Conservation (phyloP, 2,888 invertebrate species). For the Allolobophora icterica region DNA sequence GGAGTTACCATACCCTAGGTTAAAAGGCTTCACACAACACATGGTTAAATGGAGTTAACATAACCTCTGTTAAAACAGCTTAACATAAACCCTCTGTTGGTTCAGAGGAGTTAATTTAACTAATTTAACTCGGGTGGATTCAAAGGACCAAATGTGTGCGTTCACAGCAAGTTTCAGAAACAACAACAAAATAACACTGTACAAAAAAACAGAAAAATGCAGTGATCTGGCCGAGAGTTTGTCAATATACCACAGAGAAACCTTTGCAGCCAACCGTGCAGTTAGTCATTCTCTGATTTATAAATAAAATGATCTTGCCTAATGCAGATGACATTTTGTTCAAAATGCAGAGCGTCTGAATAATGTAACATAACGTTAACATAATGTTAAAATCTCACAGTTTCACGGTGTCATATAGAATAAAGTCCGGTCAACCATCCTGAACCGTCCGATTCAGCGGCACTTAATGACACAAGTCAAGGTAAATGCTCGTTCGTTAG, state of each 20-base stretch:
- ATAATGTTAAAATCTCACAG: neutral
- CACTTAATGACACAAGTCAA: neutral
- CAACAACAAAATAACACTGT: conserved; percentile 7
- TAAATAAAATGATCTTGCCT: neutral
- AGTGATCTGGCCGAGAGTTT: neutral
- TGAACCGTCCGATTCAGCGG: neutral
- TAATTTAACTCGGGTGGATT: neutral
- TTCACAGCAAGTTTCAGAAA: conserved; percentile 17
- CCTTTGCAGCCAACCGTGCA: neutral
- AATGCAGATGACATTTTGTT: neutral
- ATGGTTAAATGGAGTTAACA: too few relatives aligned
- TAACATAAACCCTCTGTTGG: neutral
- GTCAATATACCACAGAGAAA: neutral
- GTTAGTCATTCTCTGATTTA: neutral
- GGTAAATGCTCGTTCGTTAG: neutral
- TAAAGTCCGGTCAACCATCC: neutral
- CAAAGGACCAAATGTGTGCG: neutral
- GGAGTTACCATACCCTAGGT: too few relatives aligned
- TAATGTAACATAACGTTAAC: neutral
- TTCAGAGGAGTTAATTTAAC: neutral
- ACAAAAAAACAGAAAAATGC: neutral
- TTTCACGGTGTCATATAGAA: neutral
- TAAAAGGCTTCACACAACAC: too few relatives aligned
- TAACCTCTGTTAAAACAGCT: neutral
- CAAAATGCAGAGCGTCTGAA: neutral